These are phyloP conservation scores for Mactromeris polynyma DNA, from an alignment of 2,888 invertebrate species.

Conservation along the genomic window DNA sequence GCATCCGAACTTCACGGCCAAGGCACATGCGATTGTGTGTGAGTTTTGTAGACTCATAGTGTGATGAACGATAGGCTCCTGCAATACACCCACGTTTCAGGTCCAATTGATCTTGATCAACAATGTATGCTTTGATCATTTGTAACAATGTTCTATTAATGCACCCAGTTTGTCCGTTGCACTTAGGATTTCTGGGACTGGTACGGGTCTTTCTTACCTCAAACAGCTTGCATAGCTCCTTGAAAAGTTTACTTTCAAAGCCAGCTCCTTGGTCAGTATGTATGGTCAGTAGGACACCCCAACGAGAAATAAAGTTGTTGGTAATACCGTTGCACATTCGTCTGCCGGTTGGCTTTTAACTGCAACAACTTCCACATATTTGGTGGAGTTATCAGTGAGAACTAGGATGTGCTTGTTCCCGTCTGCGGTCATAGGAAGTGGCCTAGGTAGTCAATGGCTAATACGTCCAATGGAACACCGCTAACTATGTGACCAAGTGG, in stretches of 20 bases:
- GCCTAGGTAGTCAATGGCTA: slow-evolving; percentile 36
- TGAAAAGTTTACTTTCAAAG: slow-evolving; percentile 53
- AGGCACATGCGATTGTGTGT: slow-evolving; percentile 65
- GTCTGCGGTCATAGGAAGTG: no score
- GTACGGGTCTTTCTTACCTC: slow-evolving; percentile 56
- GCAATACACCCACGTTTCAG: slow-evolving; percentile 54
- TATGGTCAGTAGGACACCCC: no score
- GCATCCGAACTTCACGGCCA: slow-evolving; percentile 59
- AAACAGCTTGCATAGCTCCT: slow-evolving; percentile 33
- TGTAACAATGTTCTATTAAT: slow-evolving; percentile 53
- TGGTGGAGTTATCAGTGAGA: no score
- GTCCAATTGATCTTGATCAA: no score
- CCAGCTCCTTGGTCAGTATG: slow-evolving; percentile 52
- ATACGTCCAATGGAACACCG: slow-evolving; percentile 39
- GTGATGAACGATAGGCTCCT: slow-evolving; percentile 59
- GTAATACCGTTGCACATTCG: no score
- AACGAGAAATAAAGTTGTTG: no score
- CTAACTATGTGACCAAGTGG: slow-evolving; percentile 22
- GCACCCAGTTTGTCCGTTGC: slow-evolving; percentile 61
- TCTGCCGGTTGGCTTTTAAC: no score
- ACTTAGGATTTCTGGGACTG: slow-evolving; percentile 49
- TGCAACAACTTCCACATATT: no score
- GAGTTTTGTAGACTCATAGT: slow-evolving; percentile 51
- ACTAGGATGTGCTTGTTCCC: no score
- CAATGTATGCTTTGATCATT: slow-evolving; percentile 63